Evolutionary conservation across 2,113 vertebrate species (phyloP).

Genomic region (Laticauda laticaudata): DNA sequence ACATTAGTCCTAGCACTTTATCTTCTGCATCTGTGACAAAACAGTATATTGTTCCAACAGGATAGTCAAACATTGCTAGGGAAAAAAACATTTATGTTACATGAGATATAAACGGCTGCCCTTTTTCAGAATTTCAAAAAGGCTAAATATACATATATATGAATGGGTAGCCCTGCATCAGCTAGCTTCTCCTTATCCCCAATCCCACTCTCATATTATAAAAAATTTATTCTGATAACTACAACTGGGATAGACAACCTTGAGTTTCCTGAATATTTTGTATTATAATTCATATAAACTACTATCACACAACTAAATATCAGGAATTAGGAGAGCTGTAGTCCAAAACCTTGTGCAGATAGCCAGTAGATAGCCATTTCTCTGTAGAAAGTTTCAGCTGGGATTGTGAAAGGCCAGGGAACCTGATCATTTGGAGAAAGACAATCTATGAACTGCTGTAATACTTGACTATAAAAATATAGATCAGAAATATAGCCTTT

Average conservation of each 20-base stretch:
- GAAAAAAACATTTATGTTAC: neutral
- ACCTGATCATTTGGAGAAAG: neutral
- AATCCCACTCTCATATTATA: neutral
- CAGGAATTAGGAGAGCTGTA: neutral
- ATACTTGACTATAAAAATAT: neutral
- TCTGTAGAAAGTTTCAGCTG: neutral
- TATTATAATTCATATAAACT: neutral
- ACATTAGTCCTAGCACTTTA: slow-evolving; percentile 47
- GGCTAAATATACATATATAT: neutral
- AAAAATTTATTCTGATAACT: neutral
- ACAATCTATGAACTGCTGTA: no score
- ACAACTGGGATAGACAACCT: neutral
- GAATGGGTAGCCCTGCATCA: neutral
- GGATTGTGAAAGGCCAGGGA: neutral
- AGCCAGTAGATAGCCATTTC: neutral
- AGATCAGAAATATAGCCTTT: neutral
- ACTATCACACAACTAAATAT: neutral
- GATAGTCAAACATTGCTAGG: slow-evolving; percentile 6
- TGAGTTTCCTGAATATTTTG: neutral
- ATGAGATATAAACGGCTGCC: neutral
- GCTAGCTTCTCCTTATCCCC: neutral
- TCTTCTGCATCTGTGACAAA: slow-evolving; percentile 40
- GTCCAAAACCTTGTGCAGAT: neutral
- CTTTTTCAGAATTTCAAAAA: neutral
- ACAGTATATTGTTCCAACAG: neutral